Percentiles rank a stretch among this genome's conserved stretches.
Evolutionary conservation across 2,113 vertebrate genomes (phyloP).

Genomic region (Orcinus orca): DNA sequence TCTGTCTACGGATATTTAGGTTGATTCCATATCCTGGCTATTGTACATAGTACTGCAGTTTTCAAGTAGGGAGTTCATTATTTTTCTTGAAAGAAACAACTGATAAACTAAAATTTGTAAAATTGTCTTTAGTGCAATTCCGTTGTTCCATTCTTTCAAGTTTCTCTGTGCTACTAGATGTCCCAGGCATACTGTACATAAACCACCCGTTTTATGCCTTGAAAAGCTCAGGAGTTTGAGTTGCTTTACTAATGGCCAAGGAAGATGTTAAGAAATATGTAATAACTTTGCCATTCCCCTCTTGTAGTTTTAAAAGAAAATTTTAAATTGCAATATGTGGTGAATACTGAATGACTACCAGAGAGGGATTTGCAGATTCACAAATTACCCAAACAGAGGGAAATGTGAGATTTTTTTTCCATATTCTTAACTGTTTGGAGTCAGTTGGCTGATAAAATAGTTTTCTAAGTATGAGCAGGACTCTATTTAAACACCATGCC

Average conservation of each 20-base stretch:
- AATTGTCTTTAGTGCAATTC: not conserved
- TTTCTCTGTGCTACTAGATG: not conserved
- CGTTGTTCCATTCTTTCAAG: not conserved
- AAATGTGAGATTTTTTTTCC: not conserved
- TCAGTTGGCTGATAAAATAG: not conserved
- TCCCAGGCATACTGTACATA: not conserved
- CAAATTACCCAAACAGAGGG: not conserved
- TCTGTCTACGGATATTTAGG: too few relatives aligned
- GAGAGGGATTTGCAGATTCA: not conserved
- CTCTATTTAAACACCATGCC: not conserved
- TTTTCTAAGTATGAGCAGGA: constrained; percentile 32
- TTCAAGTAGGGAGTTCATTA: not conserved
- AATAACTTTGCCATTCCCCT: not conserved
- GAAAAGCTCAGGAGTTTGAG: not conserved
- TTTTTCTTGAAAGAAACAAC: not conserved
- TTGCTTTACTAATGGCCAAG: constrained; percentile 3
- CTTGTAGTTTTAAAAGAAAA: not conserved
- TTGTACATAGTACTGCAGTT: not conserved
- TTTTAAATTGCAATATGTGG: not conserved
- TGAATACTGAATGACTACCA: not conserved
- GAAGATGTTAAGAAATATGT: not conserved
- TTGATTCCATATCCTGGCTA: too few relatives aligned
- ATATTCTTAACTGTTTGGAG: constrained; percentile 10
- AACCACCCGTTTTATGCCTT: not conserved
- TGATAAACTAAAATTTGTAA: not conserved